phyloP scores from a whole-genome alignment of 2,888 invertebrate genomes.

The Bembecia ichneumoniformis region DNA sequence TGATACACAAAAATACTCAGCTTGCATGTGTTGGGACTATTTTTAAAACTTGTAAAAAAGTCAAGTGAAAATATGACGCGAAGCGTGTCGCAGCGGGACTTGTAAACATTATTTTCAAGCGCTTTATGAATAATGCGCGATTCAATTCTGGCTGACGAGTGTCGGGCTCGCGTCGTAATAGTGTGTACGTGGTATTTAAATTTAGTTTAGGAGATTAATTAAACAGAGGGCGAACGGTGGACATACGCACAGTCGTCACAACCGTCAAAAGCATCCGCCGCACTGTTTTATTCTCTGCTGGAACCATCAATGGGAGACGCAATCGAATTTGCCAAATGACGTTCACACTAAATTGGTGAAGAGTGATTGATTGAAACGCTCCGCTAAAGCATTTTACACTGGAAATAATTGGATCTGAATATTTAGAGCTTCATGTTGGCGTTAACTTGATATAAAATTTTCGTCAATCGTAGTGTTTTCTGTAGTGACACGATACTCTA shows the following conservation, averaged over 20 bases:
- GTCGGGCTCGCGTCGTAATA: conserved; percentile 20
- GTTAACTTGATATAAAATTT: background rate
- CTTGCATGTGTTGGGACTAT: too few species aligned
- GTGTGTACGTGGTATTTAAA: conserved; percentile 43
- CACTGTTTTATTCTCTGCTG: conserved; percentile 56
- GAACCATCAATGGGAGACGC: conserved; percentile 48
- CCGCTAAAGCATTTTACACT: conserved; percentile 43
- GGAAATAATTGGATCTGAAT: conserved; percentile 51
- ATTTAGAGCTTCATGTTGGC: conserved; percentile 24
- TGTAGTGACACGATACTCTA: too few species aligned
- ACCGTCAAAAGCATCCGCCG: conserved; percentile 55
- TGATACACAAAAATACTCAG: too few species aligned
- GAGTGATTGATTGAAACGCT: conserved; percentile 61
- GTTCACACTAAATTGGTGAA: conserved; percentile 58
- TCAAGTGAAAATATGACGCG: conserved; percentile 20
- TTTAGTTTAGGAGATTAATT: conserved; percentile 64
- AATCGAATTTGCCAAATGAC: conserved; percentile 66
- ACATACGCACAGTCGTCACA: conserved; percentile 41
- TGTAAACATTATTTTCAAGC: conserved; percentile 24
- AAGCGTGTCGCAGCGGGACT: conserved; percentile 10
- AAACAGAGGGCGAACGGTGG: conserved; percentile 31
- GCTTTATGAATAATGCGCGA: conserved; percentile 31
- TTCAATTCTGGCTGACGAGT: conserved; percentile 34
- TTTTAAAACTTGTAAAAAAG: conserved; percentile 8
- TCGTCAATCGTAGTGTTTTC: background rate